These are phyloP conservation scores for Platycercus adscitus DNA, from an alignment of 2,113 vertebrate genomes.

Conservation along the genomic window DNA sequence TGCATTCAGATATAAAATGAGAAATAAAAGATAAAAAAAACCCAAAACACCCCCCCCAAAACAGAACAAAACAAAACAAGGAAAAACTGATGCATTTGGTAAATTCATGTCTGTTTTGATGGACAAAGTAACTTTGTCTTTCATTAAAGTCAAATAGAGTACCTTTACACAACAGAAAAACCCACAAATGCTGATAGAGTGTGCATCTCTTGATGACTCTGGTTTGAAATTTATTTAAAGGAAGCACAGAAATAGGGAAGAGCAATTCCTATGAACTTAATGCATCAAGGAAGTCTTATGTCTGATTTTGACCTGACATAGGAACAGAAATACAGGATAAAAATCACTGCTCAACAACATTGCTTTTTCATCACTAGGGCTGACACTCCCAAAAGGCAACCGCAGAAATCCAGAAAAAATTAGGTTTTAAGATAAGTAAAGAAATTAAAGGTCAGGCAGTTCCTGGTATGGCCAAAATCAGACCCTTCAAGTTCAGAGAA, in stretches of 20 bases:
- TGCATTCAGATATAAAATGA: background rate
- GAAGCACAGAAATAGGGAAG: conserved; percentile 22
- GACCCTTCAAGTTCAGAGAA: background rate
- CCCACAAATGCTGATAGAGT: background rate
- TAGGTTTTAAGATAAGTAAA: background rate
- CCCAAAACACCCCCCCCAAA: background rate
- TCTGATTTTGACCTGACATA: background rate
- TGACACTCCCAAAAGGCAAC: background rate
- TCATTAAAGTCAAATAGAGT: background rate
- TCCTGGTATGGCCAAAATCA: conserved; percentile 2
- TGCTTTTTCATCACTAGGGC: background rate
- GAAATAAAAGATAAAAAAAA: background rate
- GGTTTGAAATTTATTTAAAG: conserved; percentile 6
- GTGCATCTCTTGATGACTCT: background rate
- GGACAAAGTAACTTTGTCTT: background rate
- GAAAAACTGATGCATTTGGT: background rate
- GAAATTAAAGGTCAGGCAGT: background rate
- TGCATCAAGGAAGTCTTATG: background rate
- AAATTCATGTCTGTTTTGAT: background rate
- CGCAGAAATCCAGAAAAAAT: background rate
- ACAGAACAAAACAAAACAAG: background rate
- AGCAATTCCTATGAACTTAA: background rate
- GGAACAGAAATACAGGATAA: background rate
- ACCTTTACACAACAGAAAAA: background rate
- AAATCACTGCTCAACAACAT: background rate